Base-by-base conservation (phyloP, 2,888 invertebrate genomes). In the Heliconius cydno region DNA sequence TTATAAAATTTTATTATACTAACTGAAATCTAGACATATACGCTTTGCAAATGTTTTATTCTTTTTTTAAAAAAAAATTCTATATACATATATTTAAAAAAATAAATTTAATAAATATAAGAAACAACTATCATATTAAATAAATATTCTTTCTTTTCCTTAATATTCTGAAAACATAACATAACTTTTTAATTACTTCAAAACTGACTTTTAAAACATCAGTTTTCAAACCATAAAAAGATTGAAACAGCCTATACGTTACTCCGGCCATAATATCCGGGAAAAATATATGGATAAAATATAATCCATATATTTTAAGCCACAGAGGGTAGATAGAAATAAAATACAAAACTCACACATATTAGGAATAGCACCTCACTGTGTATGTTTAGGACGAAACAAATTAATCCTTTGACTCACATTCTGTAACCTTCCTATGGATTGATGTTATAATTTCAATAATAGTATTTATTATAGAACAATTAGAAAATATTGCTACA, bases 301-400 rank as follows among this genome's bases (percentile, higher is more conserved):
- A 67, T 76, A 76, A 66, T 65, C 72, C 66, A 76, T 79, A 79
- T 72, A 66, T 71, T 52, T 66, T 72, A 28, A 76, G 28, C 57
- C 57, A 63, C 46, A 74, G 34, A 67, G 68, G 63, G 75, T 68
- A 68, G 78, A 79, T 63, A 70, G 78, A 75, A 75, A 75, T 79
- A 75, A 79, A 75, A 79, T 68, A 68, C 60, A 75, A 79, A 60
- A 38, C n/a, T 34, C 15, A 60, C 34, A 79, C 41, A 25, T 74
- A 78, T 78, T 41, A 41, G 28, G 30, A 41, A 57, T 67, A 57
- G 46, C 78, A 79, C 46, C 68, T 75, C 75, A 46, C 68, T 68
- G n/a, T 63, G 74, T 79, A 34, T 79, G 68, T 30, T 79, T 79
- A 79, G 78, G 75, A 60, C 46, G 68, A 63, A 75, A 68, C 68